Base-by-base conservation (phyloP, 1,140 invertebrate genomes). In the Sarcophaga bullata region DNA sequence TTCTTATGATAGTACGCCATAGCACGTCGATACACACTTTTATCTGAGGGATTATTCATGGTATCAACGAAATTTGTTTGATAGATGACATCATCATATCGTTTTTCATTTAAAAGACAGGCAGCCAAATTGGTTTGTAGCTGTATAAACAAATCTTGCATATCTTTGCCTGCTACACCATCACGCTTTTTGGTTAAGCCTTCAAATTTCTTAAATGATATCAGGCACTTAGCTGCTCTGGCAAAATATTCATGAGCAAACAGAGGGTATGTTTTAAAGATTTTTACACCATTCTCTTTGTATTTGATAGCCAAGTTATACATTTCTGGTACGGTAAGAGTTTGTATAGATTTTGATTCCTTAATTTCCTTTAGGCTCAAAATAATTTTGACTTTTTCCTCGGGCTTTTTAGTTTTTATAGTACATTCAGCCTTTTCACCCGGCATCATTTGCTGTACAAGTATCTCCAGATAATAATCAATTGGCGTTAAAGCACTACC, bases 191-290 rank as follows among this genome's bases (percentile, higher is more conserved):
- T 83, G n/a, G 83, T 83, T 7, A 90, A 75, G 52, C 83, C 83
- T 8, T 89, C 85, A 58, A 90, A 90, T 1, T 88, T 86, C 81
- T 89, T 87, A 80, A 85, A 90, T 8, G 89, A 87, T 15, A 90
- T 87, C 15, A 90, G 81, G 62, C 85, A 82, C 80, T 90, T 90
- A 4, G 89, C 89, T 13, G 89, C 87, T 48, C 86, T 83, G 19
- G 80, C 62, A 82, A 90, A 90, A 80, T 90, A 90, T 68, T 90
- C 86, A 17, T 87, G 88, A 1, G 89, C 87, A 76, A 90, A 90
- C 73, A 84, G 84, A 0, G 89, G 88, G 85, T 88, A 87, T 0
- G 84, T n/a, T 82, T 90, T 90, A 47, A 88, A 90, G 84, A 89
- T 90, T 52, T 80, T 50, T 8, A 90, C 89, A 11, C 89, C 89